Conservation (phyloP, 2,888 invertebrate species). For the Autographa pulchrina region DNA sequence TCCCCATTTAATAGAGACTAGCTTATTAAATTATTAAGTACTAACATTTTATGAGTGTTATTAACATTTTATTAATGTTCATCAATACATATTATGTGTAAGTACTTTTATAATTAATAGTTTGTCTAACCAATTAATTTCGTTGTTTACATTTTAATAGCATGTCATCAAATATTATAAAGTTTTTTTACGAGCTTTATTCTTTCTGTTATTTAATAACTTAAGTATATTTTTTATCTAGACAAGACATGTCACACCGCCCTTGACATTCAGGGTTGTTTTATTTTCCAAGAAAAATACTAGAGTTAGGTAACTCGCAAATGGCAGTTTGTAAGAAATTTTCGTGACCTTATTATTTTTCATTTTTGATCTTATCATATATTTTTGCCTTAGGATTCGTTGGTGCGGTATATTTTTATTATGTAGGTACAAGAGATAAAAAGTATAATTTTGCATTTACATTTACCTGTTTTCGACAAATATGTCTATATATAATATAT, state of each 20-base stretch:
- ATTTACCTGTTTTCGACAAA: background rate
- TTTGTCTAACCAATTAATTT: background rate
- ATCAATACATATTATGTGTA: background rate
- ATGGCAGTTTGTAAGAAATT: conserved; percentile 14
- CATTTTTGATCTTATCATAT: background rate
- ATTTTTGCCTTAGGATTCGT: background rate
- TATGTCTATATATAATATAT: background rate
- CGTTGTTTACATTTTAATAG: background rate
- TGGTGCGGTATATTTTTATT: background rate
- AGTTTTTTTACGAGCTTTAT: background rate
- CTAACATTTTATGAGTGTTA: too few relatives aligned
- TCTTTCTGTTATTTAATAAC: background rate
- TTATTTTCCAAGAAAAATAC: conserved; percentile 29
- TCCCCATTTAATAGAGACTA: background rate
- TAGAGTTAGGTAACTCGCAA: conserved; percentile 16
- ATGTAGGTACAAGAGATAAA: background rate
- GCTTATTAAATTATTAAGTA: too few relatives aligned
- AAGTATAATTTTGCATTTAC: background rate
- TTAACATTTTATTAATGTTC: too few relatives aligned
- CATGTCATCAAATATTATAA: background rate
- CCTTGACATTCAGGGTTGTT: conserved; percentile 36
- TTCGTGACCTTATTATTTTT: conserved; percentile 5
- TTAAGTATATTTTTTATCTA: conserved; percentile 8
- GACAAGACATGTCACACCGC: background rate
- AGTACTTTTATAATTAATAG: background rate